Percentiles rank a stretch among this genome's conserved stretches.
These are phyloP conservation scores for Mallotus villosus DNA, from an alignment of 2,797 vertebrate genomes.

Conservation along the genomic window DNA sequence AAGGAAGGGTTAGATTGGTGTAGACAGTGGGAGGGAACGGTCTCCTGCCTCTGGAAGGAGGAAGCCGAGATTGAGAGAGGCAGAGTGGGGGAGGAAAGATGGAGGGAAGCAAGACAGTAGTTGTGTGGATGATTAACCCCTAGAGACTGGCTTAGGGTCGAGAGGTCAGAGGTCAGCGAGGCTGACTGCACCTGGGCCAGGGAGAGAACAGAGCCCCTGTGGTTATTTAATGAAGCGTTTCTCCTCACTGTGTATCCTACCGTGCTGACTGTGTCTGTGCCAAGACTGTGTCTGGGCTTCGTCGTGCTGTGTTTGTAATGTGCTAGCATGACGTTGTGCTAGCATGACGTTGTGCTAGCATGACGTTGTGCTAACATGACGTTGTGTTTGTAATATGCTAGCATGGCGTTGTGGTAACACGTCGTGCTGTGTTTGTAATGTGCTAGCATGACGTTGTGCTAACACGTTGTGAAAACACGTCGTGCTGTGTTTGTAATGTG, in stretches of 20 bases:
- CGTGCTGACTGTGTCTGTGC: not conserved
- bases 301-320: conserved; percentile 10
- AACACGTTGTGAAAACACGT: no score
- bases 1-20: not conserved
- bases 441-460: no score
- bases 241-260: conserved; percentile 15
- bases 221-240: conserved; percentile 32
- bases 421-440: no score
- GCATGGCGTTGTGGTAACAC: not conserved
- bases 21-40: no score
- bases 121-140: conserved; percentile 85
- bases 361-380: no score
- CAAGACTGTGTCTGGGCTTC: not conserved
- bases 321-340: not conserved
- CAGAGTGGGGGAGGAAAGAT: conserved; percentile 30
- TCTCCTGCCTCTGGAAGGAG: not conserved
- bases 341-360: not conserved
- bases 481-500: not conserved
- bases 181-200: conserved; percentile 58
- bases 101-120: conserved; percentile 37
- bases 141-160: conserved; percentile 56
- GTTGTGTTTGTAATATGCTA: not conserved
- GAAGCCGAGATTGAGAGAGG: conserved; percentile 22
- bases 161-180: conserved; percentile 59
- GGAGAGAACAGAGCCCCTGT: conserved; percentile 28